Evolutionary conservation across 2,797 vertebrate species (phyloP), one percentile per base, ranked within the genome.

Genomic region (Muscicapa comitata): DNA sequence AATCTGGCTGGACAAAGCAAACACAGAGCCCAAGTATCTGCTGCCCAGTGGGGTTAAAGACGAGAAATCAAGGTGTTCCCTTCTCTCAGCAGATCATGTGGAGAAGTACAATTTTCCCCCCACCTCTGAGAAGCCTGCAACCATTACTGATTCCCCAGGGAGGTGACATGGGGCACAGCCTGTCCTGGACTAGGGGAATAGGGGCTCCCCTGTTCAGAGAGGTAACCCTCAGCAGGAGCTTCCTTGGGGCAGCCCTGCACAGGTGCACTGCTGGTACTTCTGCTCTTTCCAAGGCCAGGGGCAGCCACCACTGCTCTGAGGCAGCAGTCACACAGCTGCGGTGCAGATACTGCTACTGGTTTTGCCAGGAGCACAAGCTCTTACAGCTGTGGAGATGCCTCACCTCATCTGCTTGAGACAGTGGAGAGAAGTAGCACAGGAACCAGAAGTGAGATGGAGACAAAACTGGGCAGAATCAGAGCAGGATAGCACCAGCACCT

Each of bases 51-150:
- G 24, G 4, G 20, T 40, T 73, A 77, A 55, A 40, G 25, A 31
- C 26, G 9, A 51, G 14, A 11, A 8, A 58, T 9, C 10, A 81
- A 67, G 24, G 48, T 25, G 16, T 45, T 80, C 16, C 37, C 10
- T 59, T 72, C 47, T 74, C 31, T 19, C 25, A 45, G 33, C 9
- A 65, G 47, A 76, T 53, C 28, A 48, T 0, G 0, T 9, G 14
- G 15, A 79, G 10, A 70, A 66, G 16, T 48, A 55, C 23, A 63
- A 37, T 88, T 82, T 51, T 11, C 5, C 20, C 20, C 23, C 6
- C 31, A 37, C n/a, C 71, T 55, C 48, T 67, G 24, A 58, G 74
- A 80, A 73, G 9, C 9, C 77, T 5, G 1, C 0, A 0, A 9
- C 10, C 16, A 17, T 25, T n/a, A 14, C 14, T 45, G 53, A 65